Conservation (phyloP, 2,113 vertebrate species). For the Dipodomys merriami region DNA sequence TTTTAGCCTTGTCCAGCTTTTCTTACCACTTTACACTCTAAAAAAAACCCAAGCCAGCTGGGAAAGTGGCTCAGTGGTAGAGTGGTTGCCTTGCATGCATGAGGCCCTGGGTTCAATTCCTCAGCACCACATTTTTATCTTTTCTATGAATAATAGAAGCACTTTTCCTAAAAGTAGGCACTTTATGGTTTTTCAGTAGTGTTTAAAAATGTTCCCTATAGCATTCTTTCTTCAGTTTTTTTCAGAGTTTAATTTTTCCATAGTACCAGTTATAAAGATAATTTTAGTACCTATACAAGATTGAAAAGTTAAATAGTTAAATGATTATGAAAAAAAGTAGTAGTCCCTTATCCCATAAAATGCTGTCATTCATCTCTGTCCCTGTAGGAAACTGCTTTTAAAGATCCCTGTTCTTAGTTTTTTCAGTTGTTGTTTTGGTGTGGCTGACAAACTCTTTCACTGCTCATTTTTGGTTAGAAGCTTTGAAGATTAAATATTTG, state of each 20-base stretch:
- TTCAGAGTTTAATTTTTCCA: background rate
- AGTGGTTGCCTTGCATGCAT: too few species aligned
- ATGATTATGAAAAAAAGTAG: background rate
- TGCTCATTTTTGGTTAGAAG: conserved; percentile 10
- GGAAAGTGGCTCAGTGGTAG: too few species aligned
- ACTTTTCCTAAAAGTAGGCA: background rate
- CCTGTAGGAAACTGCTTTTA: background rate
- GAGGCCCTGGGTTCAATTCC: too few species aligned
- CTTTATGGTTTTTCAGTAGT: background rate
- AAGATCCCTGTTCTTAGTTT: conserved; percentile 3
- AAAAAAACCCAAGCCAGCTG: background rate
- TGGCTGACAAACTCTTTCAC: background rate
- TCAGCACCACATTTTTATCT: background rate
- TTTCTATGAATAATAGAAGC: conserved; percentile 6
- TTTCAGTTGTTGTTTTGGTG: background rate
- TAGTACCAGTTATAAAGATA: background rate
- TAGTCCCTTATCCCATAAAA: background rate
- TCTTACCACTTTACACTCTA: background rate
- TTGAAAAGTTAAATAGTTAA: background rate
- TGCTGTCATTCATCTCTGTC: background rate
- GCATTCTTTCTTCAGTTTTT: conserved; percentile 16
- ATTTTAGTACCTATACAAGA: background rate
- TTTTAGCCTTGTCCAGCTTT: background rate
- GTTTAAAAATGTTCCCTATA: background rate
- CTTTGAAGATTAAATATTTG: background rate